Base-by-base conservation (phyloP, 2,888 invertebrate species). In the Koerneria pararmatus region DNA sequence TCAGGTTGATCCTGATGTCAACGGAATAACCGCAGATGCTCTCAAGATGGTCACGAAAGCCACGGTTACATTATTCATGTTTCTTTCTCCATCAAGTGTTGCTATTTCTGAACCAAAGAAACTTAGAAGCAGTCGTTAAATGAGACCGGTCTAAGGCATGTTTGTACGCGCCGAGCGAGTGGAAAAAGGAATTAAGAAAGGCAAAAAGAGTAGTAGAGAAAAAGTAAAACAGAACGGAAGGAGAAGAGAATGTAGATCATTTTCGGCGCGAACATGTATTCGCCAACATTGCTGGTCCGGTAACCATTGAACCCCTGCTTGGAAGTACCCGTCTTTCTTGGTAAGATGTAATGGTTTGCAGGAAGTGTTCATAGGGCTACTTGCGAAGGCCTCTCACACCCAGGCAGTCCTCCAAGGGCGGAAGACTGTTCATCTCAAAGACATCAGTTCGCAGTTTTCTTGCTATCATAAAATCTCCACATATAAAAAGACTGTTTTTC, bases 291-390 rank as follows among this genome's bases (percentile, higher is more conserved):
- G n/a, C n/a, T n/a, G n/a, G n/a, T n/a, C n/a, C 46, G 46, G n/a
- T 41, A 11, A 41, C 46, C 31, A 37, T 27, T 59, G 32, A 59
- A 59, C 22, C 60, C 35, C 27, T n/a, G n/a, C n/a, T 22, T 5
- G 2, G 57, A 29, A 56, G 5, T n/a, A 11, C 3, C 34, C 46
- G 27, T 29, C 27, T 22, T 27, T 29, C n/a, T 22, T 31, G 6
- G 6, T 11, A 3, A 11, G 6, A 1, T 5, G n/a, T 35, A 3
- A 35, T 24, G 3, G 35, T 34, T 58, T 71, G 29, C 32, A 78
- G 78, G 79, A 79, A 68, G 41, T 72, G 29, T 79, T 77, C 64
- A 66, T 78, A 24, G 64, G 63, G n/a, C 71, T 76, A 29, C 67
- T 79, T 29, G 74, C 72, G 24, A 72, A 71, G 41, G 71, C 75